phyloP scores from a whole-genome alignment of 2,888 invertebrate genomes.

The Salpingus planirostris region DNA sequence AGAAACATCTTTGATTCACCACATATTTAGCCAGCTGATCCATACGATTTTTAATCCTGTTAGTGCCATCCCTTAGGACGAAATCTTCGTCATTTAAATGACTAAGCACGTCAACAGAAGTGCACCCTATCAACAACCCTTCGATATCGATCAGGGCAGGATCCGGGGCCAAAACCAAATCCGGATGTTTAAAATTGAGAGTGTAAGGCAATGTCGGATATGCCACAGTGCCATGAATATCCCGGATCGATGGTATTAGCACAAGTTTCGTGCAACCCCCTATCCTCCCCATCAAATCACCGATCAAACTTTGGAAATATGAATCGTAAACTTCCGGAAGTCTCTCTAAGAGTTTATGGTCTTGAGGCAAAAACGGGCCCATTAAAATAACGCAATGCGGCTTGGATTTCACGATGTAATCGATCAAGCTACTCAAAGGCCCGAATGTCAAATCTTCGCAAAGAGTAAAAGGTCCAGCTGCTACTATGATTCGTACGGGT shows the following conservation, averaged over 20 bases:
- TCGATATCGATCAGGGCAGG: too few relatives aligned
- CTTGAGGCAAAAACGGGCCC: slow-evolving; percentile 76
- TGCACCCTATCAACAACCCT: too few relatives aligned
- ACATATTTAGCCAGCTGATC: too few relatives aligned
- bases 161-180: slow-evolving; percentile 67
- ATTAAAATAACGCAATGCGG: slow-evolving; percentile 76
- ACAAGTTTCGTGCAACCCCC: slow-evolving; percentile 32
- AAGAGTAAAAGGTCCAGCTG: slow-evolving; percentile 77
- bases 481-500: slow-evolving; percentile 59
- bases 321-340: slow-evolving; percentile 62
- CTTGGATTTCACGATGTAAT: slow-evolving; percentile 53
- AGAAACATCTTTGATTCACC: too few relatives aligned
- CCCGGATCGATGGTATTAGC: slow-evolving; percentile 66
- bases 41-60: too few relatives aligned
- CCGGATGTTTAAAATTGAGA: slow-evolving; percentile 48
- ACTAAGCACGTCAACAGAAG: too few relatives aligned
- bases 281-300: slow-evolving; percentile 51
- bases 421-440: slow-evolving; percentile 69
- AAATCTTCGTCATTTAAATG: too few relatives aligned
- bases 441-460: slow-evolving; percentile 69
- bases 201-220: slow-evolving; percentile 76
- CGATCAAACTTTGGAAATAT: slow-evolving; percentile 64
- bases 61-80: too few relatives aligned
- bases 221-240: slow-evolving; percentile 67
- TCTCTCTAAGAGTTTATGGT: slow-evolving; percentile 50